phyloP scores from a whole-genome alignment of 1,140 invertebrate species.

The Platorchestia sp. region DNA sequence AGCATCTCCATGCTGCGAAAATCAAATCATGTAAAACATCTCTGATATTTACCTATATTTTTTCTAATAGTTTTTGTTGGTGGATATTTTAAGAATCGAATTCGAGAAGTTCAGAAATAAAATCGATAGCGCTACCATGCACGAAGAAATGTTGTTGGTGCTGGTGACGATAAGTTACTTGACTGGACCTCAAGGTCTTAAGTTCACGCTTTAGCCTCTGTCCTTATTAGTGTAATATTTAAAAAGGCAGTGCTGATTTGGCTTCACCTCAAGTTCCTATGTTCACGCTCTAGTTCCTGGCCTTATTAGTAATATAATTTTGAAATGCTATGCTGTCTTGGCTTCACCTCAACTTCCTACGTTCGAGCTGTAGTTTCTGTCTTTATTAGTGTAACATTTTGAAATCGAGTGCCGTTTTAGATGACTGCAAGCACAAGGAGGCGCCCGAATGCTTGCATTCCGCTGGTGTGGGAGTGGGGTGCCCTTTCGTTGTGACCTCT shows the following conservation, averaged over 20 bases:
- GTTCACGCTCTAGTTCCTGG: background rate
- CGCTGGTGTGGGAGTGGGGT: background rate
- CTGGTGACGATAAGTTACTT: too few species aligned
- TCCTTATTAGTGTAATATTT: background rate
- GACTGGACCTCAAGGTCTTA: too few species aligned
- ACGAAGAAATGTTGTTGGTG: too few species aligned
- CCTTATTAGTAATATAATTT: background rate
- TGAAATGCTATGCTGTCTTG: background rate
- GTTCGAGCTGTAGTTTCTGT: too few species aligned
- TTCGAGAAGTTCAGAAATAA: too few species aligned
- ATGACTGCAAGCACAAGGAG: background rate
- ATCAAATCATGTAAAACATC: background rate
- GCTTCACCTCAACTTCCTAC: too few species aligned
- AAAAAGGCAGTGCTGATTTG: too few species aligned
- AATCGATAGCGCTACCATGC: too few species aligned
- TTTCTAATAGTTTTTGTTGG: background rate
- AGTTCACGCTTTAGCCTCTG: too few species aligned
- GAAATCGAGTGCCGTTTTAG: background rate
- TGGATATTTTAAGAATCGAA: background rate
- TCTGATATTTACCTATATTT: background rate
- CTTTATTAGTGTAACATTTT: background rate
- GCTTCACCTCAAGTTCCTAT: background rate
- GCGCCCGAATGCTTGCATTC: background rate
- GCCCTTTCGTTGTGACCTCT: slow-evolving; percentile 29
- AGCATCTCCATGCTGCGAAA: background rate